These are phyloP conservation scores for Epiblema foenella DNA, from an alignment of 2,888 invertebrate species.

Conservation along the genomic window DNA sequence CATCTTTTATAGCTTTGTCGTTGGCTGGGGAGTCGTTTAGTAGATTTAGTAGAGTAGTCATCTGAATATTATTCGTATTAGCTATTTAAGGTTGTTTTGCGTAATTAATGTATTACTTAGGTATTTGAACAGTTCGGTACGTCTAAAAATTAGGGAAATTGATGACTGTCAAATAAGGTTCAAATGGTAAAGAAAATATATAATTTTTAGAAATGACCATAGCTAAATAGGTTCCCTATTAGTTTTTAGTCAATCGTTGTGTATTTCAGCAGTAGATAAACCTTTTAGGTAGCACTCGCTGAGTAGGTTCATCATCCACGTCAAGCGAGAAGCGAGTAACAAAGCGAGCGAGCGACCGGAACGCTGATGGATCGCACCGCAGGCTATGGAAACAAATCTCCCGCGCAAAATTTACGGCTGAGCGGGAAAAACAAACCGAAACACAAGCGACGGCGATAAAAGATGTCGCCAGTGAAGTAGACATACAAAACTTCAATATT, in stretches of 20 bases:
- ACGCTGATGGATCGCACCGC: constrained; percentile 81
- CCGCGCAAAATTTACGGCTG: constrained; percentile 80
- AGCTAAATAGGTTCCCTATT: not conserved
- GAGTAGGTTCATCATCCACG: not conserved
- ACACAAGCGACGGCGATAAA: constrained; percentile 77
- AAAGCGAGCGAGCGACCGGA: constrained; percentile 72
- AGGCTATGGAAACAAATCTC: constrained; percentile 84
- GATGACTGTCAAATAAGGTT: no score
- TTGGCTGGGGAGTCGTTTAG: not conserved
- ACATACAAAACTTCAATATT: constrained; percentile 59
- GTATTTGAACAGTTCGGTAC: no score
- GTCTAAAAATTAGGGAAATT: not conserved
- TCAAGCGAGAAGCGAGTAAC: constrained; percentile 46
- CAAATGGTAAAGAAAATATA: no score
- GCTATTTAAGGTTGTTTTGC: not conserved
- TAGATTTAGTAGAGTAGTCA: not conserved
- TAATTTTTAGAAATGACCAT: no score
- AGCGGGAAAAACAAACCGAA: constrained; percentile 73
- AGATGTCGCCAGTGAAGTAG: constrained; percentile 79
- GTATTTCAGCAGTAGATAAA: not conserved
- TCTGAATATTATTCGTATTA: not conserved
- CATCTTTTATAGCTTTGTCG: constrained; percentile 4
- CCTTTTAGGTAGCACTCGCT: not conserved
- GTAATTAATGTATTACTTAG: no score
- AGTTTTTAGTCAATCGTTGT: not conserved